These are phyloP conservation scores for Himalopsyche kuldschensis DNA, from an alignment of 2,888 invertebrate species.

Conservation along the genomic window DNA sequence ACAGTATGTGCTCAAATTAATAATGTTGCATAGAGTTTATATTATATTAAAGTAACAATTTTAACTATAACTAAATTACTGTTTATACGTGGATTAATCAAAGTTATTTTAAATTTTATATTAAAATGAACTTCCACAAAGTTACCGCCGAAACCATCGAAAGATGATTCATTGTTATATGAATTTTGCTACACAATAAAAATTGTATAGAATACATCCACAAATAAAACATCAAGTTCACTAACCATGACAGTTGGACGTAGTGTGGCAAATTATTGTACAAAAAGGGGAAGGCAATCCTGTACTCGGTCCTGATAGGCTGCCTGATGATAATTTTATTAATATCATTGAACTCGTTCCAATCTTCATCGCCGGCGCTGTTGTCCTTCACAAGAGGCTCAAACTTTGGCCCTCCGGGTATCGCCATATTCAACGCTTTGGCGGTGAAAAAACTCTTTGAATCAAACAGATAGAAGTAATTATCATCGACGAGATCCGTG, in stretches of 20 bases:
- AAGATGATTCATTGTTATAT: too few relatives aligned
- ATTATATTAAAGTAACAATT: too few relatives aligned
- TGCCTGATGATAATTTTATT: slow-evolving; percentile 99
- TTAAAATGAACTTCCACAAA: too few relatives aligned
- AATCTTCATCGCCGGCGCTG: slow-evolving; percentile 97
- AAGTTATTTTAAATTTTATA: too few relatives aligned
- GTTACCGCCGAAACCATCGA: too few relatives aligned
- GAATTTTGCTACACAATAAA: too few relatives aligned
- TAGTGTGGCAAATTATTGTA: slow-evolving; percentile 99
- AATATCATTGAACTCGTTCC: slow-evolving; percentile 99
- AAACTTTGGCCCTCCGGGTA: slow-evolving; percentile 99
- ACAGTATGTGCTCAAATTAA: too few relatives aligned
- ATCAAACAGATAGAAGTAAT: slow-evolving; percentile 99
- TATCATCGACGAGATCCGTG: slow-evolving; percentile 96
- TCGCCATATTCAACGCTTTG: slow-evolving; percentile 98
- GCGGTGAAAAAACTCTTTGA: slow-evolving; percentile 99
- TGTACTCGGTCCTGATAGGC: slow-evolving; percentile 97
- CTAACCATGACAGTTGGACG: slow-evolving; percentile 97
- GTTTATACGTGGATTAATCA: too few relatives aligned
- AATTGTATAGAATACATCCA: too few relatives aligned
- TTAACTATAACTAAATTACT: too few relatives aligned
- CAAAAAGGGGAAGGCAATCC: slow-evolving; percentile 98
- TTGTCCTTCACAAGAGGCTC: slow-evolving; percentile 98
- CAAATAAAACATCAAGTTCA: slow-evolving; percentile 40
- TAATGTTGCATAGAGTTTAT: too few relatives aligned